Base-by-base conservation (phyloP, 1,140 invertebrate genomes). In the Drosophila arawakana region DNA sequence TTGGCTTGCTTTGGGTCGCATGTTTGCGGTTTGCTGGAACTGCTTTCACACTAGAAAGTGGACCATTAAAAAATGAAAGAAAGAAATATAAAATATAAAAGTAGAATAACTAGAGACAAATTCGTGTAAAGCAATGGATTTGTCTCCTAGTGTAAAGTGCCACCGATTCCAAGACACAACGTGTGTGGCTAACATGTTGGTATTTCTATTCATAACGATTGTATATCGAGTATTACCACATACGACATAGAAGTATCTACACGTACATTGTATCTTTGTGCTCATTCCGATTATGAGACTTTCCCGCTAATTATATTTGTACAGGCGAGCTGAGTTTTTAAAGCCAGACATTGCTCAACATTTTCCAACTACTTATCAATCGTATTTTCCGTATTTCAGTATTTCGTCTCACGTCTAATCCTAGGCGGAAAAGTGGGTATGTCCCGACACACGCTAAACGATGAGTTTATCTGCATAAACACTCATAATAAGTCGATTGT, bases 401-500 rank as follows among this genome's bases (percentile, higher is more conserved):
- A 49, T 76, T 35, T 5, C 6, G 25, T 30, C 25, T 30, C 25
- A 30, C 25, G 47, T 30, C 73, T 82, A 80, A 88, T 83, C 83
- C 65, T 78, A 80, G 74, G 76, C 81, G 77, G 72, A 80, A 89
- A 74, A 82, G 80, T 91, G 89, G 89, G 89, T 91, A 91, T 91
- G 89, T 90, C 89, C 89, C 84, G 78, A 83, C 73, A 80, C 73
- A 61, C 89, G 89, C 84, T 91, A 91, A 91, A 91, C 83, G 89
- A 86, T 89, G 89, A 52, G 79, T 78, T 91, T 91, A 91, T 91
- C 89, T 91, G 79, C 74, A 74, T 85, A 91, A 91, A 91, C 79
- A 85, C 84, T 89, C 81, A 63, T 89, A 91, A 91, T 89, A 91
- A 91, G 89, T 91, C 80, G 81, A 89, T 86, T 86, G 82, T 83